Conservation (phyloP, 2,113 vertebrate genomes). For the Platichthys stellatus region DNA sequence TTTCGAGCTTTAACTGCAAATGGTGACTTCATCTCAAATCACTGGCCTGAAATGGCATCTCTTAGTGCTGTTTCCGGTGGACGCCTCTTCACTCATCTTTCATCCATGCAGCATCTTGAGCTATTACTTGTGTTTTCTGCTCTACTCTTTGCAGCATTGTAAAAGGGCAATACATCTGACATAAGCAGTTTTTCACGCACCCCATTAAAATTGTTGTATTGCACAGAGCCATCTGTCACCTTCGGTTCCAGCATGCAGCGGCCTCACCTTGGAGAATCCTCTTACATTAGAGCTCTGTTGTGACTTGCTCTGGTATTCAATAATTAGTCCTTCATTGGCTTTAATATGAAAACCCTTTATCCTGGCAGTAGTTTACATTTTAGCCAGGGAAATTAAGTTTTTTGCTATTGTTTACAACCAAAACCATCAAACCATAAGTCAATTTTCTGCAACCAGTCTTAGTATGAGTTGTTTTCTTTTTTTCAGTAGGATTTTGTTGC, state of each 20-base stretch:
- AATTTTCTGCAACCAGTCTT: neutral
- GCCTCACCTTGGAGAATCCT: constrained; percentile 50
- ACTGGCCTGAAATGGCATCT: neutral
- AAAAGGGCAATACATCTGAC: constrained; percentile 7
- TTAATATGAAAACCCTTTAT: neutral
- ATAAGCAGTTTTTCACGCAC: constrained; percentile 16
- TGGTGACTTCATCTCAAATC: neutral
- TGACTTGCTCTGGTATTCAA: constrained; percentile 57
- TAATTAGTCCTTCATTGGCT: constrained; percentile 39
- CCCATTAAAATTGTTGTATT: constrained; percentile 11
- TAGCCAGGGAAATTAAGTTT: neutral
- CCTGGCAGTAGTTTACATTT: constrained; percentile 7
- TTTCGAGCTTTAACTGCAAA: neutral
- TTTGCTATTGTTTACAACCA: neutral
- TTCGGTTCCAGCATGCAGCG: constrained; percentile 40
- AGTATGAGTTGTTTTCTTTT: neutral
- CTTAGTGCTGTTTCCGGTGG: neutral
- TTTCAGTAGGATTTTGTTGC: neutral
- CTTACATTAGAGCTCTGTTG: constrained; percentile 38
- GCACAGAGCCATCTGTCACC: constrained; percentile 26
- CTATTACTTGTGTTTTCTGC: neutral
- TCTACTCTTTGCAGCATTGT: neutral
- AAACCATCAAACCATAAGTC: neutral
- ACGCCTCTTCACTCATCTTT: neutral
- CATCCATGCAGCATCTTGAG: neutral